Conservation (phyloP, 2,888 invertebrate species). For the Drosophila paranaensis region DNA sequence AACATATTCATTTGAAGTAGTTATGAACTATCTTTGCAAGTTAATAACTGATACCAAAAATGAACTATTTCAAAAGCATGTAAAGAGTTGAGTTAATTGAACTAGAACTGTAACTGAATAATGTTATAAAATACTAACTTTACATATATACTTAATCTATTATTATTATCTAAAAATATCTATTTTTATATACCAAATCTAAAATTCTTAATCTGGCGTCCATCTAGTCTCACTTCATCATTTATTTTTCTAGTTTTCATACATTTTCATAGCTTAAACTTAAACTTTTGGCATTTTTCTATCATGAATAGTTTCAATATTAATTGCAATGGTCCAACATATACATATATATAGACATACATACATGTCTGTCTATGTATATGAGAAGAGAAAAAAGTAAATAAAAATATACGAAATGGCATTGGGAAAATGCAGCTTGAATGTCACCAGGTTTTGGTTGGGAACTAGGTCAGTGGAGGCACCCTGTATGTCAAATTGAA, state of each 20-base stretch:
- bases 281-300: background rate
- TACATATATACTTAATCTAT: too few relatives aligned
- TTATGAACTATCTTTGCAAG: too few relatives aligned
- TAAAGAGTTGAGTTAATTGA: too few relatives aligned
- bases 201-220: too few relatives aligned
- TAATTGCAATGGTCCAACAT: background rate
- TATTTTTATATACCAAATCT: too few relatives aligned
- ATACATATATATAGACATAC: background rate
- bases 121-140: too few relatives aligned
- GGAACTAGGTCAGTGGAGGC: constrained; percentile 37
- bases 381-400: constrained; percentile 3
- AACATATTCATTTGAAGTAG: too few relatives aligned
- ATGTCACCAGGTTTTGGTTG: constrained; percentile 48
- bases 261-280: background rate
- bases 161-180: too few relatives aligned
- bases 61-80: too few relatives aligned
- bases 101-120: too few relatives aligned
- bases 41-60: too few relatives aligned
- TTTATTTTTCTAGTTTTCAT: background rate
- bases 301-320: background rate
- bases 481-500: constrained; percentile 63
- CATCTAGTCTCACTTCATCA: too few relatives aligned
- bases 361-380: background rate
- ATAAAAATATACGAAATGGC: constrained; percentile 20
- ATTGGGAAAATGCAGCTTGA: constrained; percentile 42